phyloP scores from a whole-genome alignment of 2,888 invertebrate genomes.

The Orchestes rusci region DNA sequence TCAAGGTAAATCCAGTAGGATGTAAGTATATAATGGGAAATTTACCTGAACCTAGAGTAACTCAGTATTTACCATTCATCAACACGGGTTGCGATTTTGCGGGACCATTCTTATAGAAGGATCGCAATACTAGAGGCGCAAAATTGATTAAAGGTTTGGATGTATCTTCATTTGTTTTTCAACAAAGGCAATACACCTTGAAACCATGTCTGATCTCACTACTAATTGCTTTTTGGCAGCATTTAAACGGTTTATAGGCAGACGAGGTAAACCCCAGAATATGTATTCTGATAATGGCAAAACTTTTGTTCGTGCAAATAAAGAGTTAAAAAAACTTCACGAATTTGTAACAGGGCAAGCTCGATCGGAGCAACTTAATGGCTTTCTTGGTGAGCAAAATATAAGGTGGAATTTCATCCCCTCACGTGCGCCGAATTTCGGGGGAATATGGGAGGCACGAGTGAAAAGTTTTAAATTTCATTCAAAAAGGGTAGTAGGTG shows the following conservation, averaged over 20 bases:
- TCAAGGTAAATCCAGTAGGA: not conserved
- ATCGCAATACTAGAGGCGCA: not conserved
- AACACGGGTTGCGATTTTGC: not conserved
- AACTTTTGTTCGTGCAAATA: not conserved
- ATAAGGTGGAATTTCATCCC: not conserved
- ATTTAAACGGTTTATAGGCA: not conserved
- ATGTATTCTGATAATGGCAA: not conserved
- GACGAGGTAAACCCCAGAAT: not conserved
- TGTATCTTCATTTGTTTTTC: conserved; percentile 3
- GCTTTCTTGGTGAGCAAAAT: conserved; percentile 1
- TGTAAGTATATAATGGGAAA: not conserved
- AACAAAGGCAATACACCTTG: conserved; percentile 1
- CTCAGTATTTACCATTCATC: not conserved
- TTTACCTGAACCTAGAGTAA: not conserved
- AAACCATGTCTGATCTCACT: not conserved
- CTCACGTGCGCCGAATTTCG: not conserved
- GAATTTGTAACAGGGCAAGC: not conserved
- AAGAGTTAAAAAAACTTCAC: not conserved
- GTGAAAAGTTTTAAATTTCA: not conserved
- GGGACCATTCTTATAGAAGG: not conserved
- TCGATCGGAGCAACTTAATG: not conserved
- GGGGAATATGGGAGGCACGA: not conserved
- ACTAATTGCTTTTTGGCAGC: not conserved
- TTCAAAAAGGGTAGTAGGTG: not conserved
- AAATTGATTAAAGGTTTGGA: not conserved